Conservation (phyloP, 2,113 vertebrate species). For the Dicentrarchus labrax region DNA sequence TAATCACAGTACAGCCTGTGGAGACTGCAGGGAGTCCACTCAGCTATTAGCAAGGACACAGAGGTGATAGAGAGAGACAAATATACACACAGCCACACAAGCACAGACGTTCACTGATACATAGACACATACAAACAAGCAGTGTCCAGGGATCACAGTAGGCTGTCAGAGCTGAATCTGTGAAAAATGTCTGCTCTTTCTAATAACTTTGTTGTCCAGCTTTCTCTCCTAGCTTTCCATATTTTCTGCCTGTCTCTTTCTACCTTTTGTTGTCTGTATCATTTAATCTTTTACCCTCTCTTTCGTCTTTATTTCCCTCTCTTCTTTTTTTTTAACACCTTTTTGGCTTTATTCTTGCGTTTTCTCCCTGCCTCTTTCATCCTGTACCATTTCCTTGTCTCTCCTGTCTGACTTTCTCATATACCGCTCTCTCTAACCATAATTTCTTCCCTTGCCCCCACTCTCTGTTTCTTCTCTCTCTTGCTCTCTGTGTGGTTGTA, state of each 20-base stretch:
- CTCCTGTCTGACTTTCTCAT: constrained; percentile 40
- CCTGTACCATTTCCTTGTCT: constrained; percentile 13
- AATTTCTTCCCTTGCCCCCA: neutral
- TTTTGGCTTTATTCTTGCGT: neutral
- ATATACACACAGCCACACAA: constrained; percentile 45
- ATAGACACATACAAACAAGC: constrained; percentile 39
- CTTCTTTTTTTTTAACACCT: neutral
- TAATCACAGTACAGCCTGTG: constrained; percentile 78
- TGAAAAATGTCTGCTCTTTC: constrained; percentile 41
- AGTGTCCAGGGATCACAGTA: constrained; percentile 51
- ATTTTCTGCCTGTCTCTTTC: neutral
- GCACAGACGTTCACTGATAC: constrained; percentile 41
- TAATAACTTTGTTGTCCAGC: constrained; percentile 25
- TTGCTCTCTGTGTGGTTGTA: constrained; percentile 25
- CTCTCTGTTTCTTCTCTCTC: constrained; percentile 10
- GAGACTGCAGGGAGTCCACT: constrained; percentile 76
- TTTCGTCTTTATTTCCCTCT: neutral
- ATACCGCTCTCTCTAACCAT: constrained; percentile 11
- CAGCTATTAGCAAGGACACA: constrained; percentile 79
- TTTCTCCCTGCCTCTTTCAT: constrained; percentile 31
- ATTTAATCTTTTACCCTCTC: neutral
- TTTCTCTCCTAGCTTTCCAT: neutral
- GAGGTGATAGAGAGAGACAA: constrained; percentile 67
- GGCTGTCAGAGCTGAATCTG: constrained; percentile 34
- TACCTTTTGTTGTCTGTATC: constrained; percentile 4